These are phyloP conservation scores for Caradrina clavipalpis DNA, from an alignment of 2,888 invertebrate species.

Conservation along the genomic window DNA sequence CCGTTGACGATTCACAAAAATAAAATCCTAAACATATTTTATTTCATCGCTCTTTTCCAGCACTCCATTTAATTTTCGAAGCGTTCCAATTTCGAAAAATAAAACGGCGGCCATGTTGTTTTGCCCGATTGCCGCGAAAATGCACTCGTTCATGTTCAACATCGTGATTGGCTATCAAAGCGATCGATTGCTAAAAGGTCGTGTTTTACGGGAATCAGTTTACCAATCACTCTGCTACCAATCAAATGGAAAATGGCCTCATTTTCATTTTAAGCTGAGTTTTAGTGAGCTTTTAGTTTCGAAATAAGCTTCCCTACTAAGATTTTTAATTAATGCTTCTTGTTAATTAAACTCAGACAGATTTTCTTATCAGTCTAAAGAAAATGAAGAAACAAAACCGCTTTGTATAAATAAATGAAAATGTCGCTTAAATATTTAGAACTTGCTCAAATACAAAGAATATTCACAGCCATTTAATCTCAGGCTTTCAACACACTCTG, in stretches of 20 bases:
- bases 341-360: not conserved
- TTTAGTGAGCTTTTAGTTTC: not conserved
- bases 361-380: not conserved
- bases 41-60: constrained; percentile 19
- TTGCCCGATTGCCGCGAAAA: constrained; percentile 7
- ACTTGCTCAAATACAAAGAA: constrained; percentile 12
- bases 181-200: constrained; percentile 32
- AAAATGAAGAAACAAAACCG: not conserved
- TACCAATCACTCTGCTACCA: constrained; percentile 4
- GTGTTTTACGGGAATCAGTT: constrained; percentile 16
- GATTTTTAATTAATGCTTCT: too few relatives aligned
- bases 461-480: constrained; percentile 33
- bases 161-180: constrained; percentile 43
- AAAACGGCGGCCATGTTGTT: constrained; percentile 34
- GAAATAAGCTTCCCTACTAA: too few relatives aligned
- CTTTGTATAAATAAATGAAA: constrained; percentile 2
- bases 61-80: constrained; percentile 18
- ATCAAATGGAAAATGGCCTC: constrained; percentile 8
- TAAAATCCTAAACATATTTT: constrained; percentile 22
- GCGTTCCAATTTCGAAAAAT: constrained; percentile 30
- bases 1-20: not conserved
- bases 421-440: constrained; percentile 34
- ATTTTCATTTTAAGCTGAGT: constrained; percentile 9
- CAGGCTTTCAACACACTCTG: constrained; percentile 19
- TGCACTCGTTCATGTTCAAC: constrained; percentile 48